Conservation (phyloP, 2,888 invertebrate species). For the Girardia tigrina region DNA sequence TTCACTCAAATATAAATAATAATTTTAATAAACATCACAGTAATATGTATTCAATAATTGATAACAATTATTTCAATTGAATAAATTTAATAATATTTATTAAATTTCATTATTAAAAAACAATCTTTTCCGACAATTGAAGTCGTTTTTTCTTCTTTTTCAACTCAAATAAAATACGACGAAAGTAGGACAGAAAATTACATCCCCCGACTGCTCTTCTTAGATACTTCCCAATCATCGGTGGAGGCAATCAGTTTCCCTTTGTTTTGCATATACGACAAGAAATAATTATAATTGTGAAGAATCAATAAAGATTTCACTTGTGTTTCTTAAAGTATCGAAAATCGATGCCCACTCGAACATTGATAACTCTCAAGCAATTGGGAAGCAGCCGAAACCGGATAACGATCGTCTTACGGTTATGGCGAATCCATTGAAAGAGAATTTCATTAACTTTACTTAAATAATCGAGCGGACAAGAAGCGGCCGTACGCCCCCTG, state of each 20-base stretch:
- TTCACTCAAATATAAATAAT: too few species aligned
- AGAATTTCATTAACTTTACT: background rate
- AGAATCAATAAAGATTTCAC: background rate
- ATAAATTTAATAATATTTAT: too few species aligned
- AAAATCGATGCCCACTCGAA: background rate
- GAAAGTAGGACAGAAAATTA: too few species aligned
- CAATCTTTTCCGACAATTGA: too few species aligned
- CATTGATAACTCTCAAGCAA: background rate
- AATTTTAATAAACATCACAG: too few species aligned
- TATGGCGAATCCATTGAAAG: background rate
- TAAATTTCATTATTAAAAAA: too few species aligned
- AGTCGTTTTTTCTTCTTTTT: too few species aligned
- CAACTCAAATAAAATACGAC: too few species aligned
- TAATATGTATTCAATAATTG: too few species aligned
- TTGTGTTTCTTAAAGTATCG: background rate
- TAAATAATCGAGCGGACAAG: background rate
- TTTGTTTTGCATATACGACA: background rate
- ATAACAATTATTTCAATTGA: too few species aligned
- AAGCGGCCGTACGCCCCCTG: background rate
- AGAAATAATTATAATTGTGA: background rate
- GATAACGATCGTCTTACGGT: background rate
- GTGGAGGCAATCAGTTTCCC: background rate
- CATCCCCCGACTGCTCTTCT: background rate
- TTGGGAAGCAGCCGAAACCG: background rate
- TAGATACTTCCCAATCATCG: background rate